Percentiles rank a stretch among this genome's conserved stretches.
Conservation (phyloP, 2,797 vertebrate genomes). For the Etheostoma perlongum region DNA sequence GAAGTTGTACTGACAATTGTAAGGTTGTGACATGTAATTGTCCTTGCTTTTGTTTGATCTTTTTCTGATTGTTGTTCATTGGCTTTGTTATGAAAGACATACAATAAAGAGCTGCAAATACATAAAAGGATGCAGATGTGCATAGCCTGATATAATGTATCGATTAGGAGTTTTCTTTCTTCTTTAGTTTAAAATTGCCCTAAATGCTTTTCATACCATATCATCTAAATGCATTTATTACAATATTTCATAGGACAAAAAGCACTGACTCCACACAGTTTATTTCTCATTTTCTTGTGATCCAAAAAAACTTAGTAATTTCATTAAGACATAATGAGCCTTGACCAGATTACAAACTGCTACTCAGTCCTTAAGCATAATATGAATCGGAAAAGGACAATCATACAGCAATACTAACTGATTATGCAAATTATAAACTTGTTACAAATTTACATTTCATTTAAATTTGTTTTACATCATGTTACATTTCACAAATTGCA, state of each 20-base stretch:
- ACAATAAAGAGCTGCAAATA: background rate
- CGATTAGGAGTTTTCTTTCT: background rate
- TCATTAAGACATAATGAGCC: slow-evolving; percentile 41
- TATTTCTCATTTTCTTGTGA: slow-evolving; percentile 65
- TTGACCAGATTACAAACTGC: slow-evolving; percentile 44
- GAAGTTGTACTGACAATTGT: background rate
- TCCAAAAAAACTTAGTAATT: slow-evolving; percentile 42
- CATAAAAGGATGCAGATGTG: background rate
- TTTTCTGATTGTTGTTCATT: background rate
- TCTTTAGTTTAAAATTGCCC: background rate
- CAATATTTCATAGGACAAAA: slow-evolving; percentile 7
- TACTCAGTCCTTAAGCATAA: slow-evolving; percentile 47
- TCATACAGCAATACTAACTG: slow-evolving; percentile 54
- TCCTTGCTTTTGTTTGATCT: background rate
- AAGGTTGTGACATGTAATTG: slow-evolving; percentile 1
- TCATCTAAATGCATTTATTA: background rate
- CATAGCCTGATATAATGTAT: background rate
- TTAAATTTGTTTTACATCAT: background rate
- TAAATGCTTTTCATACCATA: background rate
- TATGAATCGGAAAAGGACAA: slow-evolving; percentile 43
- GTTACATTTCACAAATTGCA: slow-evolving; percentile 58
- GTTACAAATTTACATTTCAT: too few species aligned
- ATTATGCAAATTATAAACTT: slow-evolving; percentile 67
- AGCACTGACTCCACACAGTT: slow-evolving; percentile 37
- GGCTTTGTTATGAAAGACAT: background rate